Evolutionary conservation across 2,797 vertebrate species (phyloP).

Genomic region (Salmo trutta): DNA sequence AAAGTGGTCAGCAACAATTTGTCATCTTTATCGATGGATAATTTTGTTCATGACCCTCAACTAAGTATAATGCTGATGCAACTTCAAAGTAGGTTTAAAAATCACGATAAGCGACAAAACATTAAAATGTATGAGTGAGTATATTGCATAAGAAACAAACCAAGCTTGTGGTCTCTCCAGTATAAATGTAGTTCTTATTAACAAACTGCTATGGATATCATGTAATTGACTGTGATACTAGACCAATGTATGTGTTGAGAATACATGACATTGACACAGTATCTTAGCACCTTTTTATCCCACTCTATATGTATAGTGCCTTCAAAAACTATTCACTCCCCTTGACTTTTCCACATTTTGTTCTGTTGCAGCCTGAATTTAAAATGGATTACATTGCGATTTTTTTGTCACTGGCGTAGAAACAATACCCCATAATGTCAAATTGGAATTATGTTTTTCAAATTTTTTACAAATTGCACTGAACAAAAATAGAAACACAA

Average conservation of each 20-base stretch:
- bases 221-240: not conserved
- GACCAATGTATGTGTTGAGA: not conserved
- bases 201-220: not conserved
- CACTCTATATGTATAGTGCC: constrained; percentile 24
- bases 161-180: not conserved
- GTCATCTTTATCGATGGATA: not conserved
- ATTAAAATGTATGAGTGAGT: not conserved
- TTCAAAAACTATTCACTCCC: too few species aligned
- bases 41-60: not conserved
- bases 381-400: too few species aligned
- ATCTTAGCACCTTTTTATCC: constrained; percentile 5
- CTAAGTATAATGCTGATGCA: not conserved
- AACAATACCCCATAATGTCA: too few species aligned
- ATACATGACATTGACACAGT: not conserved
- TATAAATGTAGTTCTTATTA: not conserved
- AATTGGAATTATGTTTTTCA: too few species aligned
- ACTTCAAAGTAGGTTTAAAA: not conserved
- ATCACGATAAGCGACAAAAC: not conserved
- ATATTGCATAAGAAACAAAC: not conserved
- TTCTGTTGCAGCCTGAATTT: too few species aligned
- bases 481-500: too few species aligned
- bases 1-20: not conserved
- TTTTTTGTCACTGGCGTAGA: too few species aligned
- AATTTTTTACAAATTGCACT: too few species aligned
- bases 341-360: too few species aligned